phyloP scores from a whole-genome alignment of 1,140 invertebrate species.

The Octopus sinensis region DNA sequence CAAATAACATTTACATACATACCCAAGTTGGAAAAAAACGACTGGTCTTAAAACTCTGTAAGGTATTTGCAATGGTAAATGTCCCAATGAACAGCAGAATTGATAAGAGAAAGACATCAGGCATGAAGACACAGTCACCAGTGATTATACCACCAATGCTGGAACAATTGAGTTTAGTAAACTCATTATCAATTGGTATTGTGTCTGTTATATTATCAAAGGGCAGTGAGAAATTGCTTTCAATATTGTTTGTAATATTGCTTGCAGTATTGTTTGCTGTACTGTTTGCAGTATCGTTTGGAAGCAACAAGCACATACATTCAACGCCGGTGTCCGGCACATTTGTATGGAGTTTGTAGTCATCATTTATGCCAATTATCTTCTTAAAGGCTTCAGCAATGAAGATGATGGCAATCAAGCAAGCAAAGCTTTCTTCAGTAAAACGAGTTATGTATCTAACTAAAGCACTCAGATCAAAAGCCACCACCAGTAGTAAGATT shows the following conservation, averaged over 20 bases:
- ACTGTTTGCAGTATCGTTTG: constrained; percentile 14
- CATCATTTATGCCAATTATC: constrained; percentile 36
- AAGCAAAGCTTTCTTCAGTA: constrained; percentile 98
- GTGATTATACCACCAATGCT: constrained; percentile 65
- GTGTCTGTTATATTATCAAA: constrained; percentile 19
- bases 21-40: constrained; percentile 79
- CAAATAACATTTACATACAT: constrained; percentile 25
- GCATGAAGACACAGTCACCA: constrained; percentile 67
- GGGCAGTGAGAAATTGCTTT: neutral
- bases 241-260: constrained; percentile 13
- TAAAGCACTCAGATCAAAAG: constrained; percentile 91
- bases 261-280: neutral
- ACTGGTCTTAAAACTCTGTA: constrained; percentile 92
- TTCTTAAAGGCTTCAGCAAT: constrained; percentile 88
- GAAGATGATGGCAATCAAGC: constrained; percentile 97
- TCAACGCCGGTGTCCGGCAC: constrained; percentile 34
- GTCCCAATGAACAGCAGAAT: constrained; percentile 90
- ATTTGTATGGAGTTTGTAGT: constrained; percentile 40
- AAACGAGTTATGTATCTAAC: constrained; percentile 99
- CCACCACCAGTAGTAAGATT: constrained; percentile 85
- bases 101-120: constrained; percentile 92
- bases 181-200: neutral
- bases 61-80: constrained; percentile 79
- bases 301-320: constrained; percentile 41
- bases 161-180: constrained; percentile 20